Evolutionary conservation across 2,113 vertebrate species (phyloP).

Genomic region (Riparia riparia): DNA sequence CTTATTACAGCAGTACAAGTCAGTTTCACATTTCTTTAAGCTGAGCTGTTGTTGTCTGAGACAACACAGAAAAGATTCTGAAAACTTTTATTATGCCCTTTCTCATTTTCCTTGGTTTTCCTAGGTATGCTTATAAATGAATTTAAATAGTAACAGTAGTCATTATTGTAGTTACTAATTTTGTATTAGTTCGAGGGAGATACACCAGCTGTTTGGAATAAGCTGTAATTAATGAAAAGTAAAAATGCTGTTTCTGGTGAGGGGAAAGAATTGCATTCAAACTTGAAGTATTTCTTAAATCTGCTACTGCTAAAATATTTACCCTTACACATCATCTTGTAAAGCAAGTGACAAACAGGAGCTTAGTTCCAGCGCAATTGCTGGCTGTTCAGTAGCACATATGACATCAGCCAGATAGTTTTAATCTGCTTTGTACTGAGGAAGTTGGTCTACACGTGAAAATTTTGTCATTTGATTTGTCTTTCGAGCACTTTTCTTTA

Average conservation of each 20-base stretch:
- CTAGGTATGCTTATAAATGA: background rate
- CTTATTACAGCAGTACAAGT: background rate
- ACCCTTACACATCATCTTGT: background rate
- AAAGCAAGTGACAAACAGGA: background rate
- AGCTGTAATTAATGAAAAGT: background rate
- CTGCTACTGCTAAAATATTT: background rate
- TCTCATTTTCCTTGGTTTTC: background rate
- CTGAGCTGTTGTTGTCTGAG: background rate
- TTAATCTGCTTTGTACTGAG: background rate
- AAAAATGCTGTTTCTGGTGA: background rate
- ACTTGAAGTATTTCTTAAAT: background rate
- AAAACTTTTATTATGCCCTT: background rate
- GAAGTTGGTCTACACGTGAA: background rate
- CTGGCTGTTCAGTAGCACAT: background rate
- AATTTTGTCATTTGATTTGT: background rate
- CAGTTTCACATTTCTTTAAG: background rate
- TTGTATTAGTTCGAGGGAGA: background rate
- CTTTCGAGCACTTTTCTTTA: background rate
- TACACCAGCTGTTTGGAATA: background rate
- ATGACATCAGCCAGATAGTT: background rate
- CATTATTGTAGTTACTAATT: background rate
- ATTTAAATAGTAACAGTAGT: background rate
- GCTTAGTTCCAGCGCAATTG: background rate
- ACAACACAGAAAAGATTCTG: background rate
- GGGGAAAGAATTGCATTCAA: background rate